Percentiles rank a stretch among this genome's conserved stretches.
phyloP scores from a whole-genome alignment of 1,140 invertebrate genomes.

The Dolichoris vasculosae region DNA sequence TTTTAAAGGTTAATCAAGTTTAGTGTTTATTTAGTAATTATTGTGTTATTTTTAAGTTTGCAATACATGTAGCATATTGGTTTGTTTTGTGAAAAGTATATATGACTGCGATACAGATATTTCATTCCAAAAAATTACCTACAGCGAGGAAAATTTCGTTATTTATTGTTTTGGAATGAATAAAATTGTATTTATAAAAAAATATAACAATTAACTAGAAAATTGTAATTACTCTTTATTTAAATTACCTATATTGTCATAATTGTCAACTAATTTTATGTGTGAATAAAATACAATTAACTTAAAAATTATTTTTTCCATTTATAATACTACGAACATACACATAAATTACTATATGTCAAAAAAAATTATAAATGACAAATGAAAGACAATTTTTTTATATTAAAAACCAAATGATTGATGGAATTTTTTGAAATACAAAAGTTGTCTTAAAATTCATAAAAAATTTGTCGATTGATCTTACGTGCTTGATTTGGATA shows the following conservation, averaged over 20 bases:
- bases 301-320: background rate
- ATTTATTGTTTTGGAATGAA: conserved; percentile 60
- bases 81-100: conserved; percentile 36
- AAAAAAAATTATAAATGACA: too few species aligned
- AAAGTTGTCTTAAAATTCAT: too few species aligned
- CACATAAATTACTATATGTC: too few species aligned
- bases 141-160: conserved; percentile 53
- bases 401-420: too few species aligned
- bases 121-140: conserved; percentile 50
- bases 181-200: conserved; percentile 58
- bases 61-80: conserved; percentile 30
- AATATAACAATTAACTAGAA: conserved; percentile 37
- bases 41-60: conserved; percentile 44
- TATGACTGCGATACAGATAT: conserved; percentile 26
- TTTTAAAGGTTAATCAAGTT: conserved; percentile 24
- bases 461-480: too few species aligned
- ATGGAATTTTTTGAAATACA: too few species aligned
- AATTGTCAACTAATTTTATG: background rate
- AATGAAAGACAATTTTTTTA: too few species aligned
- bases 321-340: too few species aligned
- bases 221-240: background rate
- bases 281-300: background rate
- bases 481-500: too few species aligned
- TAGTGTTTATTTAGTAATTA: conserved; percentile 41
- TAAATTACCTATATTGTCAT: background rate